phyloP scores from a whole-genome alignment of 1,140 invertebrate species.

The Platyscapa corneri region DNA sequence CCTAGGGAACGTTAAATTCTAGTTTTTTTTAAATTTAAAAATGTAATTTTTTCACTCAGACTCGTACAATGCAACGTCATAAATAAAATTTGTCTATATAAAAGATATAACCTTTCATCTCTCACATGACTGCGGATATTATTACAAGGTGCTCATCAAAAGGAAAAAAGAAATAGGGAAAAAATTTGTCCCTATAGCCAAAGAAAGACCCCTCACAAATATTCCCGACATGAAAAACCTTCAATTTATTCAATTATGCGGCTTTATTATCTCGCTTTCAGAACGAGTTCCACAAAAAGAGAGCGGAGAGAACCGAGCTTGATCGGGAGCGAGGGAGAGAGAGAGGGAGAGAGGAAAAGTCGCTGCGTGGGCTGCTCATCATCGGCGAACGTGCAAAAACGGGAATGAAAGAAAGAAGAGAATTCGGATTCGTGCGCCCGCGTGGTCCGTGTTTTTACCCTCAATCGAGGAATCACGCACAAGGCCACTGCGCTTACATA shows the following conservation, averaged over 20 bases:
- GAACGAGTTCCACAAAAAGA: neutral
- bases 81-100: neutral
- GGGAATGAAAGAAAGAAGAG: neutral
- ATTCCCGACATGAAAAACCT: conserved; percentile 33
- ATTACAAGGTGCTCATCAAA: conserved; percentile 7
- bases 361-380: neutral
- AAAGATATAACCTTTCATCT: neutral
- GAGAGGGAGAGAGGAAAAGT: neutral
- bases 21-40: neutral
- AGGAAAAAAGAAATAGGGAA: neutral
- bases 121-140: neutral
- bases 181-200: conserved; percentile 34
- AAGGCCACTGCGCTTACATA: neutral
- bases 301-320: too few relatives aligned
- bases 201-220: conserved; percentile 10
- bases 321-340: too few relatives aligned
- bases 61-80: neutral
- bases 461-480: conserved; percentile 30
- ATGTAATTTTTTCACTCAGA: neutral
- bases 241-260: conserved; percentile 50
- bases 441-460: conserved; percentile 22
- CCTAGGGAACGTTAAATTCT: too few relatives aligned
- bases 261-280: conserved; percentile 42
- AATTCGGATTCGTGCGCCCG: neutral
- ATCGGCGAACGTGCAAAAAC: conserved; percentile 3